Percentiles rank a stretch among this genome's conserved stretches.
Evolutionary conservation across 2,888 invertebrate genomes (phyloP).

Genomic region (Ganaspis brasiliensis): DNA sequence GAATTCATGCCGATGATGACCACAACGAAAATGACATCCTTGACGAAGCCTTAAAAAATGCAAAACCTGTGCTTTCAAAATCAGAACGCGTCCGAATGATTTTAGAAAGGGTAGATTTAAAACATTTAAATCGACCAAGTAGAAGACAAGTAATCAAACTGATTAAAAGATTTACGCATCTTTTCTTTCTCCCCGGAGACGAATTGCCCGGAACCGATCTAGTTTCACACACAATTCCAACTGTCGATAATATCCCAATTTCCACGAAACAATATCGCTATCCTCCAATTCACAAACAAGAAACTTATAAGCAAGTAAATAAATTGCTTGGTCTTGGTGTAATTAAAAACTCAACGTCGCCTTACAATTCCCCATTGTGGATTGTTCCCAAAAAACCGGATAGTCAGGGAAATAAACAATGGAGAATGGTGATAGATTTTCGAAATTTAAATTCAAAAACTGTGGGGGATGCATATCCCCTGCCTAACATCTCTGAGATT

Average conservation of each 20-base stretch:
- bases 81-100: not conserved
- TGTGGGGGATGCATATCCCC: not conserved
- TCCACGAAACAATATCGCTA: not conserved
- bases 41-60: not conserved
- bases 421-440: not conserved
- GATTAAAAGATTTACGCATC: not conserved
- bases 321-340: not conserved
- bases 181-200: not conserved
- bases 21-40: no score
- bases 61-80: not conserved
- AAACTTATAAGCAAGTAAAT: not conserved
- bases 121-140: not conserved
- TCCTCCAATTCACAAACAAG: not conserved
- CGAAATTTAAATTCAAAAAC: not conserved
- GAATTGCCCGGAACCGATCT: not conserved
- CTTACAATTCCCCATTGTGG: not conserved
- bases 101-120: not conserved
- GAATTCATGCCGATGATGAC: not conserved
- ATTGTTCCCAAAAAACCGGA: not conserved
- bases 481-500: conserved; percentile 41
- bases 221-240: no score
- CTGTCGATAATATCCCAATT: not conserved
- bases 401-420: not conserved
- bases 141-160: not conserved
- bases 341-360: not conserved